Percentiles rank a stretch among this genome's conserved stretches.
Evolutionary conservation across 2,113 vertebrate species (phyloP).

Genomic region (Pseudopodoces humilis): DNA sequence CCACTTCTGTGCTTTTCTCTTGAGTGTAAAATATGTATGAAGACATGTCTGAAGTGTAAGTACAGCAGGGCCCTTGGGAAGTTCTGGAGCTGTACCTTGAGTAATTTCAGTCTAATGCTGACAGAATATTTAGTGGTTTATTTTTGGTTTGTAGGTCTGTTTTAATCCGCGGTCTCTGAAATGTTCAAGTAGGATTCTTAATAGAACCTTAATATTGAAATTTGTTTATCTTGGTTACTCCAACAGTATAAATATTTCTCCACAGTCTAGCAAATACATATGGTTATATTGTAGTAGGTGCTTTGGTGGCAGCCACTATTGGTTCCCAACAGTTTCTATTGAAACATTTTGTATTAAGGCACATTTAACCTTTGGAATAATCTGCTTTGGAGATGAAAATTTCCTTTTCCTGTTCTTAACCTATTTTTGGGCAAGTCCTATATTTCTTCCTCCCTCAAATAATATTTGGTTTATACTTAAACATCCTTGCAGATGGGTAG

Average conservation of each 20-base stretch:
- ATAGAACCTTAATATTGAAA: background rate
- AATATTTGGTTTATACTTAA: background rate
- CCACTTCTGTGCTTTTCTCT: background rate
- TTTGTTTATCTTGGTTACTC: background rate
- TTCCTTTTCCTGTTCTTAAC: background rate
- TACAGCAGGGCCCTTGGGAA: background rate
- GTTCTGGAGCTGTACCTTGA: background rate
- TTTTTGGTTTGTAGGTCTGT: background rate
- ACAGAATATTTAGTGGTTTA: conserved; percentile 8
- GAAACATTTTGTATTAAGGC: background rate
- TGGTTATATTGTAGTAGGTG: background rate
- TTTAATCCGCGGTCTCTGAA: background rate
- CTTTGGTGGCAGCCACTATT: background rate
- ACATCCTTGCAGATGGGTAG: background rate
- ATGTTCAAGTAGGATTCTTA: background rate
- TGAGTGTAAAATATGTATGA: conserved; percentile 53
- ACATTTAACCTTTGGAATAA: background rate
- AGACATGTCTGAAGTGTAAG: conserved; percentile 25
- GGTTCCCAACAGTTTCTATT: background rate
- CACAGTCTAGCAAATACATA: background rate
- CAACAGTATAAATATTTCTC: background rate
- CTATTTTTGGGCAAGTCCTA: background rate
- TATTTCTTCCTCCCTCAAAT: background rate
- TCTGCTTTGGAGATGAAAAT: background rate
- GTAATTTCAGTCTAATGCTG: background rate